Conservation (phyloP, 2,797 vertebrate genomes). For the Chanos chanos region DNA sequence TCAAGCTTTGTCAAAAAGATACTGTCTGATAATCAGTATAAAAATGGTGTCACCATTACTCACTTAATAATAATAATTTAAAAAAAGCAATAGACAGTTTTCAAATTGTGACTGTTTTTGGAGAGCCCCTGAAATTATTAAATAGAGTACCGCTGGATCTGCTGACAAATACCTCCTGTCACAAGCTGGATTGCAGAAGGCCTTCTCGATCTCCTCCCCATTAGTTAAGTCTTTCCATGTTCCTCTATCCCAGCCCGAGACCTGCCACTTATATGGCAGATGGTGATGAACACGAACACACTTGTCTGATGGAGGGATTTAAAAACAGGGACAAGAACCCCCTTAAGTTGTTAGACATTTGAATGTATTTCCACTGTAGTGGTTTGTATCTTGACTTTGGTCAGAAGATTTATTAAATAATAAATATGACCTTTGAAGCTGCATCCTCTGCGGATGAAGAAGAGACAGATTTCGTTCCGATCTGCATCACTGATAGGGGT, state of each 20-base stretch:
- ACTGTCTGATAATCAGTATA: no score
- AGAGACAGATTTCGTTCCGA: conserved; percentile 79
- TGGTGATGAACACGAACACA: conserved; percentile 79
- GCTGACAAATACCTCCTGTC: conserved; percentile 28
- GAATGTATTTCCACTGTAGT: not conserved
- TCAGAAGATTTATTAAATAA: not conserved
- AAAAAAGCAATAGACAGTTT: no score
- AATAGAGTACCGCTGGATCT: not conserved
- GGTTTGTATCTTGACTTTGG: not conserved
- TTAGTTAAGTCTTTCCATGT: conserved; percentile 73
- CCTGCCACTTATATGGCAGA: conserved; percentile 89
- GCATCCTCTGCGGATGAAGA: conserved; percentile 73
- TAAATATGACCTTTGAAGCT: conserved; percentile 66
- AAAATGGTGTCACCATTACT: no score
- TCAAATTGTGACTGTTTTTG: no score
- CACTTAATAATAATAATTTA: no score
- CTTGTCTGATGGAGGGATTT: conserved; percentile 59
- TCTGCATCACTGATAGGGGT: conserved; percentile 53
- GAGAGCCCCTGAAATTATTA: not conserved
- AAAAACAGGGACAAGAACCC: not conserved
- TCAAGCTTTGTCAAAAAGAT: no score
- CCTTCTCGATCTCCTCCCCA: conserved; percentile 81
- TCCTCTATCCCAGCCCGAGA: conserved; percentile 41
- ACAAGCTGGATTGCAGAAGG: conserved; percentile 75
- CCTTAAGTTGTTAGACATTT: not conserved